phyloP scores from a whole-genome alignment of 2,888 invertebrate species.

The Perizoma affinitatum region DNA sequence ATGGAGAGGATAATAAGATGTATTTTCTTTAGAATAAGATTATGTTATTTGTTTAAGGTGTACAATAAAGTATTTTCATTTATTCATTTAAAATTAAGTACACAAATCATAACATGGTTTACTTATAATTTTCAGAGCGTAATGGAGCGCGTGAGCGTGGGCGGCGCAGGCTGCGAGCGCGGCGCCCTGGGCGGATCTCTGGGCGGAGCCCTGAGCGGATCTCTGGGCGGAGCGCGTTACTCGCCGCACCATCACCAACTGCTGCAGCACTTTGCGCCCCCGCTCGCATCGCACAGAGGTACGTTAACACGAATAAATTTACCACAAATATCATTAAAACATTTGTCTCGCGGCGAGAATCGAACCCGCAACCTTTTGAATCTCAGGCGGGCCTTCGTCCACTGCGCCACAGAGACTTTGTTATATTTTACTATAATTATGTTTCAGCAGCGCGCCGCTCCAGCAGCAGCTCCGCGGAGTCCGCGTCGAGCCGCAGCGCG shows the following conservation, averaged over 20 bases:
- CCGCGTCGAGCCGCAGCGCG: slow-evolving; percentile 86
- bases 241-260: slow-evolving; percentile 73
- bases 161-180: slow-evolving; percentile 41
- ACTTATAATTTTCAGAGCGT: slow-evolving; percentile 18
- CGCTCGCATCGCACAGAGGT: slow-evolving; percentile 72
- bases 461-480: slow-evolving; percentile 88
- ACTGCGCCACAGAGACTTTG: too few species aligned
- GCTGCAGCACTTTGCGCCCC: slow-evolving; percentile 81
- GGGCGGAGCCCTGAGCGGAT: slow-evolving; percentile 12
- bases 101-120: not conserved
- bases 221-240: slow-evolving; percentile 51
- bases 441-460: slow-evolving; percentile 58
- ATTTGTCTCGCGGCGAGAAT: too few species aligned
- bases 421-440: too few species aligned
- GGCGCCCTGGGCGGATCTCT: not conserved
- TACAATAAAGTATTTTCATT: too few species aligned
- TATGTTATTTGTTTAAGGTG: too few species aligned
- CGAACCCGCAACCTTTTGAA: too few species aligned
- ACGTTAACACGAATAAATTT: too few species aligned
- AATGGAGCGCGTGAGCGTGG: slow-evolving; percentile 25
- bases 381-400: too few species aligned
- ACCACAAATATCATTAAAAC: too few species aligned
- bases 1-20: too few species aligned
- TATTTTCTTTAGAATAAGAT: too few species aligned
- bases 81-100: too few species aligned